Conservation (phyloP, 2,888 invertebrate species). For the Heteropelma amictum region DNA sequence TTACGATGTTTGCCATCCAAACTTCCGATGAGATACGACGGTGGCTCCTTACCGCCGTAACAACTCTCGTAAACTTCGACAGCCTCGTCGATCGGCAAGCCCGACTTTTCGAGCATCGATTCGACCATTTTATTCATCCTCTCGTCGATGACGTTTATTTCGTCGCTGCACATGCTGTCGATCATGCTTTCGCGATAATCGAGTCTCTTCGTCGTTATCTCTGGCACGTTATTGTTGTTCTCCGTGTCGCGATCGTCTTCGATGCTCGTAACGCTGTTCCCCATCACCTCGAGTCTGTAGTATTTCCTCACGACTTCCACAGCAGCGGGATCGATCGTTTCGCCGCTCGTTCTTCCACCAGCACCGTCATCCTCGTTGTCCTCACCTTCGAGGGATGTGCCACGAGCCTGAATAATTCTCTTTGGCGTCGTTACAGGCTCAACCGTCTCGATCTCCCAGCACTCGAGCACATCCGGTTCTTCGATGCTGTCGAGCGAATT, state of each 20-base stretch:
- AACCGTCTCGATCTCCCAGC: constrained; percentile 77
- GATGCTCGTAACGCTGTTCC: constrained; percentile 64
- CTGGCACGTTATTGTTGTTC: constrained; percentile 37
- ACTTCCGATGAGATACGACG: constrained; percentile 30
- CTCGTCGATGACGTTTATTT: constrained; percentile 63
- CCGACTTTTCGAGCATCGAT: constrained; percentile 21
- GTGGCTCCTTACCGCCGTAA: constrained; percentile 63
- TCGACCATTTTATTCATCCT: constrained; percentile 34
- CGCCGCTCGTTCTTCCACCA: constrained; percentile 22
- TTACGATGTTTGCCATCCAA: constrained; percentile 60
- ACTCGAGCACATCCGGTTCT: constrained; percentile 78
- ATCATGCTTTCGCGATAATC: constrained; percentile 64
- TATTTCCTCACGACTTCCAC: constrained; percentile 72
- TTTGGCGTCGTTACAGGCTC: constrained; percentile 69
- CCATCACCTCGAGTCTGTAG: constrained; percentile 68
- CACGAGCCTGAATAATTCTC: constrained; percentile 57
- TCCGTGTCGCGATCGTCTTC: constrained; percentile 35
- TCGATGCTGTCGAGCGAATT: constrained; percentile 72
- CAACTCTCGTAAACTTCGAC: constrained; percentile 75
- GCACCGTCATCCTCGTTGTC: constrained; percentile 60
- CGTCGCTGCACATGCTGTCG: constrained; percentile 63
- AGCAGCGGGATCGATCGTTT: constrained; percentile 59
- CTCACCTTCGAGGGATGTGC: constrained; percentile 62
- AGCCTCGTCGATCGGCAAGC: constrained; percentile 72
- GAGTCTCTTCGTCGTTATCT: constrained; percentile 56